Evolutionary conservation across 2,113 vertebrate genomes (phyloP), one percentile per base, ranked within the genome.

Genomic region (Garra rufa): DNA sequence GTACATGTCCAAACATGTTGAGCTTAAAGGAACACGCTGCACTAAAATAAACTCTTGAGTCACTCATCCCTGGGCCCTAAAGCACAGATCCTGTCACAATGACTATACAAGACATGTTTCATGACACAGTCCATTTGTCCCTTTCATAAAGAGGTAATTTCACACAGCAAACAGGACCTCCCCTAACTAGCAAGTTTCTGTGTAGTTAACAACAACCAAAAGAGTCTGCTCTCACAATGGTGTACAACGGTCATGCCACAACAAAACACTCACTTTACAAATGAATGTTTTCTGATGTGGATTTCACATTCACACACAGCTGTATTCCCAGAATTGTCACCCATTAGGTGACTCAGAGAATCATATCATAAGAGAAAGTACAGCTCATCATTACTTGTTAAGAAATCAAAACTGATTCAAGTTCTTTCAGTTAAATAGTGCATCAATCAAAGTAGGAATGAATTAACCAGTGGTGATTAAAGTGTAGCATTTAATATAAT

Each of bases 1-100:
- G 15, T 81, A 86, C 90, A 90, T 86, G 90, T 61, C 89, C 83
- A 84, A 87, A 89, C 90, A 89, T 91, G 90, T 90, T 61, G 76
- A 87, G 80, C 30, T 43, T 15, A 85, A 76, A 84, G 57, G 76
- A 86, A 88, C 85, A 86, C 70, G 46, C 78, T 73, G 52, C 17
- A 87, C 81, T 57, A 48, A 86, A 87, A 83, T 74, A 80, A 88
- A 71, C 38, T n/a, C 81, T n/a, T 88, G 88, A 89, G 63, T 90
- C 85, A 87, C 71, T 78, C 28, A 48, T n/a, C 34, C 67, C 21
- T 6, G 46, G n/a, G n/a, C n/a, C n/a, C n/a, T n/a, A n/a, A n/a
- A n/a, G n/a, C n/a, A n/a, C n/a, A n/a, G n/a, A n/a, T n/a, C n/a
- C n/a, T n/a, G n/a, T n/a, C n/a, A n/a, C 52, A 26, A 38, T 41